Conservation (phyloP, 2,113 vertebrate genomes). For the Xyrauchen texanus region DNA sequence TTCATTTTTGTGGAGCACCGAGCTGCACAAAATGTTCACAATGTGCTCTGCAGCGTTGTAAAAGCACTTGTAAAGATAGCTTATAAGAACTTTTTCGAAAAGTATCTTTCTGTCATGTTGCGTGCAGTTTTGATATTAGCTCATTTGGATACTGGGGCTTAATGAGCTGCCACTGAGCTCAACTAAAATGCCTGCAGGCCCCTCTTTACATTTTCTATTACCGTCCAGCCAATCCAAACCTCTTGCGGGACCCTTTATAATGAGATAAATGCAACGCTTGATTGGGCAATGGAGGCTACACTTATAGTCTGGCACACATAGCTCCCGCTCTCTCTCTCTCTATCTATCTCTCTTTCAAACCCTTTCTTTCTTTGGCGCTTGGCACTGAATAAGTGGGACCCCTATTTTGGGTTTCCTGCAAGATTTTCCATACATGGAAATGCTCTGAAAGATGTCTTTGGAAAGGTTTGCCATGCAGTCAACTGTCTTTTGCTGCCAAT, state of each 20-base stretch:
- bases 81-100: conserved; percentile 6
- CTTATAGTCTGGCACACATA: conserved; percentile 15
- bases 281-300: conserved; percentile 45
- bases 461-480: conserved; percentile 23
- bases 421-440: conserved; percentile 54
- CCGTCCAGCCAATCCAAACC: conserved; percentile 61
- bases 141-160: conserved; percentile 63
- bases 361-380: conserved; percentile 46
- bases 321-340: conserved; percentile 43
- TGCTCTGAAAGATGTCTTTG: conserved; percentile 45
- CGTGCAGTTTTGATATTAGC: conserved; percentile 52
- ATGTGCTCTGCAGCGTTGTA: no score
- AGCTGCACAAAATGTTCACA: no score
- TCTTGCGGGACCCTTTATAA: conserved; percentile 56
- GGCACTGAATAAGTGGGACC: background rate
- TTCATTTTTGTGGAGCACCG: no score
- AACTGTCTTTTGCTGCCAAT: conserved; percentile 37
- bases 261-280: conserved; percentile 64
- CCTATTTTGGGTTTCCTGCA: conserved; percentile 39
- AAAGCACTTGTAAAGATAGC: no score
- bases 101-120: conserved; percentile 1
- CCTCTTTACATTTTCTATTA: conserved; percentile 73
- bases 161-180: conserved; percentile 70
- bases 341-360: conserved; percentile 46
- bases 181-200: conserved; percentile 69